These are phyloP conservation scores for Caprella mutica DNA, from an alignment of 2,888 invertebrate species.

Conservation along the genomic window DNA sequence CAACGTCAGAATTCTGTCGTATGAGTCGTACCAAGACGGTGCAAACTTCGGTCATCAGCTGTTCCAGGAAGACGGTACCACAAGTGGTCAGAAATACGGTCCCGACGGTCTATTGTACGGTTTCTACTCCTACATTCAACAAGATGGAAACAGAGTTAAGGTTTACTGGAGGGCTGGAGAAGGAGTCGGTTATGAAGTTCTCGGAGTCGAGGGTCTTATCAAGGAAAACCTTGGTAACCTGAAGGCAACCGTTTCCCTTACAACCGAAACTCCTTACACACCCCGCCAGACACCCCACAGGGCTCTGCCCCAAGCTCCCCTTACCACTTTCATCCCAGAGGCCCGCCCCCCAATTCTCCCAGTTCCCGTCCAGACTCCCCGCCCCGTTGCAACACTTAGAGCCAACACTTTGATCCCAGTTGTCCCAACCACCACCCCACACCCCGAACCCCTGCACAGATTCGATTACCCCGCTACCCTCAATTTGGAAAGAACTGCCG, in stretches of 20 bases:
- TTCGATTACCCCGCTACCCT: conserved; percentile 32
- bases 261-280: background rate
- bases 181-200: conserved; percentile 31
- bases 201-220: conserved; percentile 25
- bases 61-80: conserved; percentile 30
- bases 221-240: conserved; percentile 24
- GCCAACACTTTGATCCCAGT: conserved; percentile 12
- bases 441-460: conserved; percentile 18
- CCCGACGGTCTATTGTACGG: conserved; percentile 32
- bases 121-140: conserved; percentile 31
- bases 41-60: conserved; percentile 28
- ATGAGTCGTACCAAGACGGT: conserved; percentile 31
- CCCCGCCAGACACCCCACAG: background rate
- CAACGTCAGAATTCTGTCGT: conserved; percentile 30
- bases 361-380: background rate
- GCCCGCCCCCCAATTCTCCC: background rate
- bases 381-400: background rate
- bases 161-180: conserved; percentile 30
- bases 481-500: conserved; percentile 28
- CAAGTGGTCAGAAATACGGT: conserved; percentile 29
- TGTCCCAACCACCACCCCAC: conserved; percentile 15
- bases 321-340: background rate
- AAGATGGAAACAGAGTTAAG: conserved; percentile 26
- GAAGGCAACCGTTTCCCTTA: conserved; percentile 9
- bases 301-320: background rate